Percentiles rank a stretch among this genome's conserved stretches.
Conservation (phyloP, 2,888 invertebrate genomes). For the Spisula subtruncata region DNA sequence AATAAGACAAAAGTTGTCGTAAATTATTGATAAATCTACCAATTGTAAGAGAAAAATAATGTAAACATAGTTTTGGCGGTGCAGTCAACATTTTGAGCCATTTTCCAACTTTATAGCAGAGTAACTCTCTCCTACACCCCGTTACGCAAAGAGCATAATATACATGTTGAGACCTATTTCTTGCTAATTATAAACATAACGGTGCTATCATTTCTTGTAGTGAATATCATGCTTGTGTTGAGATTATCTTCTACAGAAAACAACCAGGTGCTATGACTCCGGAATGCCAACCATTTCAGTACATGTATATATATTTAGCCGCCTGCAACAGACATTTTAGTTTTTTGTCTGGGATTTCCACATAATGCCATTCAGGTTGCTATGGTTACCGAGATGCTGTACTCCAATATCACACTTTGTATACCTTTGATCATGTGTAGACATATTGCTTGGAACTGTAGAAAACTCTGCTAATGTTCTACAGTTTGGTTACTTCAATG, state of each 20-base stretch:
- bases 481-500: background rate
- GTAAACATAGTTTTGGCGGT: conserved; percentile 45
- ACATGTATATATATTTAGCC: conserved; percentile 59
- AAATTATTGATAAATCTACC: background rate
- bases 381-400: conserved; percentile 40
- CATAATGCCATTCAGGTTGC: conserved; percentile 34
- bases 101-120: conserved; percentile 50
- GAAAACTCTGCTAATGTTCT: background rate
- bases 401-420: conserved; percentile 29
- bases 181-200: conserved; percentile 61
- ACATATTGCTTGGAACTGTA: background rate
- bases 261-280: conserved; percentile 59
- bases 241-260: conserved; percentile 51
- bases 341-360: conserved; percentile 42
- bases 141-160: conserved; percentile 47
- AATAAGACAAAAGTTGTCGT: background rate
- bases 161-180: conserved; percentile 51
- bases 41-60: conserved; percentile 40
- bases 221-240: conserved; percentile 31
- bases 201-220: conserved; percentile 30
- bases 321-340: conserved; percentile 22
- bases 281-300: conserved; percentile 72
- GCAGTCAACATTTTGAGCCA: conserved; percentile 56
- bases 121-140: conserved; percentile 39
- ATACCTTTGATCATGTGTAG: conserved; percentile 48